Base-by-base conservation (phyloP, 2,888 invertebrate genomes). In the Petrophora chlorosata region DNA sequence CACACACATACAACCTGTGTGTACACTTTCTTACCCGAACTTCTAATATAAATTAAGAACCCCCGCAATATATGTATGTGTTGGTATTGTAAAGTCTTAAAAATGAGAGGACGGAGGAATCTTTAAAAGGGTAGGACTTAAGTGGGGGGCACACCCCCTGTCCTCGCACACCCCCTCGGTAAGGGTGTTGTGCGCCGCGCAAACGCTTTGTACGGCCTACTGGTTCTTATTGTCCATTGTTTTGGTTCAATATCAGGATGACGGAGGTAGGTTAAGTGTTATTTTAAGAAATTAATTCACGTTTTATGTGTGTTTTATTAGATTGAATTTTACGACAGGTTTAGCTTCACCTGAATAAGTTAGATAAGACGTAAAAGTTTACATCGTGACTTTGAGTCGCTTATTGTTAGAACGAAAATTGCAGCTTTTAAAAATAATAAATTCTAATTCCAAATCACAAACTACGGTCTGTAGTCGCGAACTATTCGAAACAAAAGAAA, bases 51-150 rank as follows among this genome's bases (percentile, higher is more conserved):
- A 85, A 85, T 86, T 84, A 85, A 80, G 78, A 64, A 73, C 69
- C 75, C 77, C 78, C 76, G 71, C 63, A 66, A 70, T 70, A 70
- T 70, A 74, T 77, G 77, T 81, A 73, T 86, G 82, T 85, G 84
- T 83, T 80, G 73, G 87, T 85, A 88, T 87, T 88, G 87, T 86
- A 85, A 87, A 88, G 86, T 88, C 90, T 90, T 89, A 90, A 90
- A 90, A 89, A 90, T 88, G 85, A 86, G 83, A 86, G 85, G 85
- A 85, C 87, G 83, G 77, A 66, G 84, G 84, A 88, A 89, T 89
- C 89, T 89, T 89, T 89, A 82, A 89, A 86, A 88, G 90, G 90
- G 89, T 89, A 89, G 83, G 86, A 82, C 85, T 89, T 85, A 84
- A 85, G 82, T 75, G 82, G 85, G 76, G 75, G 79, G 64, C 64